Evolutionary conservation across 2,113 vertebrate species (phyloP), one percentile per base, ranked within the genome.

Genomic region (Ochotona princeps): DNA sequence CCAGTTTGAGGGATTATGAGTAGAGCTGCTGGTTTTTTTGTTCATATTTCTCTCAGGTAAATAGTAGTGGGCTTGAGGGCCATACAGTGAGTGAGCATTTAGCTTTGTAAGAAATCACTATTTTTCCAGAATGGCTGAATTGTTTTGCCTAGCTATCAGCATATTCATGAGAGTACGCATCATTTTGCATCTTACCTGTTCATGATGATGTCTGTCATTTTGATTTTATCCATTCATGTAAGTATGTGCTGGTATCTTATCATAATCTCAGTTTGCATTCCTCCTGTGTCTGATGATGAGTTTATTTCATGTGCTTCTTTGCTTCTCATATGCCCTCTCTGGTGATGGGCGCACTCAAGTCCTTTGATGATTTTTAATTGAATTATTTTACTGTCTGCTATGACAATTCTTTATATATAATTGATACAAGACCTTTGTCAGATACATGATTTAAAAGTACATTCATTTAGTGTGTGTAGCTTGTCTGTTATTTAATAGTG

Each of bases 311-410:
- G 18, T 61, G 61, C 25, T 93, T 88, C 74, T 4, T 88, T 85
- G 28, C 65, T n/a, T 89, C 69, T 74, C 44, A 73, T 20, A 78
- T 57, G 28, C 75, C n/a, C 57, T 74, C 30, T 87, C 65, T 83
- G 60, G 12, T 89, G 25, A 91, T 87, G 9, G 61, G 28, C 49
- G 54, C 82, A n/a, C 89, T 83, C 12, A 83, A 91, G 9, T 75
- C 25, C 44, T 86, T 79, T 86, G 17, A 17, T 61, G 8, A n/a
- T 84, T 87, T 93, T 80, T 61, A 89, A 78, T 28, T 85, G 84
- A 17, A 13, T 73, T 73, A 73, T 89, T 94, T 82, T 85, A 21
- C n/a, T 88, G 13, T 30, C 51, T 63, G 7, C 70, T 95, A 32
- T 65, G 51, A 80, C 30, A 70, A 17, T 44, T 75, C 66, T 80